phyloP scores from a whole-genome alignment of 2,888 invertebrate species.

The Colletes collaris region DNA sequence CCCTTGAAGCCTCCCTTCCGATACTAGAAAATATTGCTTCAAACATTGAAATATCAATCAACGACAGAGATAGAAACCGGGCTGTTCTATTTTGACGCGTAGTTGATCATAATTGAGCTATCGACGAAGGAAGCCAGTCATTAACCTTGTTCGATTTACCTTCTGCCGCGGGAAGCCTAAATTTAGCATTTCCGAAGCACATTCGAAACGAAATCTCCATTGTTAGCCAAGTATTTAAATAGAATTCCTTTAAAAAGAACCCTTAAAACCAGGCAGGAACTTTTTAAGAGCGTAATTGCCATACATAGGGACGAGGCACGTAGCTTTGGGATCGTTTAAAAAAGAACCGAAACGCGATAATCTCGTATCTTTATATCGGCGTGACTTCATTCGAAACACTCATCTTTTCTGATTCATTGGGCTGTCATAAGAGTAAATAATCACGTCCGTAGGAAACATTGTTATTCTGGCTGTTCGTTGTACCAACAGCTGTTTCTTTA shows the following conservation, averaged over 20 bases:
- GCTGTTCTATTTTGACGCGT: conserved; percentile 15
- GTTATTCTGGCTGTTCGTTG: no score
- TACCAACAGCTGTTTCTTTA: no score
- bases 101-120: conserved; percentile 49
- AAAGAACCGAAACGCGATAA: not conserved
- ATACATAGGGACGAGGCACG: no score
- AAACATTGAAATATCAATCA: not conserved
- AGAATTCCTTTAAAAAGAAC: conserved; percentile 17
- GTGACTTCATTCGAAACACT: not conserved
- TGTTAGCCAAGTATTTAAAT: conserved; percentile 8
- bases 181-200: conserved; percentile 60
- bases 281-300: conserved; percentile 11
- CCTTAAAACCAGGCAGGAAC: conserved; percentile 5
- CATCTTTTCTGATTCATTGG: conserved; percentile 2
- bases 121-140: conserved; percentile 51
- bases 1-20: no score
- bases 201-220: conserved; percentile 28
- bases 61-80: no score
- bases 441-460: not conserved
- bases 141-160: conserved; percentile 64
- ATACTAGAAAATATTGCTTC: no score
- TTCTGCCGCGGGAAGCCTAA: conserved; percentile 42
- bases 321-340: no score
- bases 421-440: not conserved
- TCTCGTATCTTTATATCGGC: not conserved